A percentile compares a stretch with the other conserved stretches of the same genome.
These are phyloP conservation scores for Garrulus glandarius DNA, from an alignment of 2,797 vertebrate genomes.

Conservation along the genomic window DNA sequence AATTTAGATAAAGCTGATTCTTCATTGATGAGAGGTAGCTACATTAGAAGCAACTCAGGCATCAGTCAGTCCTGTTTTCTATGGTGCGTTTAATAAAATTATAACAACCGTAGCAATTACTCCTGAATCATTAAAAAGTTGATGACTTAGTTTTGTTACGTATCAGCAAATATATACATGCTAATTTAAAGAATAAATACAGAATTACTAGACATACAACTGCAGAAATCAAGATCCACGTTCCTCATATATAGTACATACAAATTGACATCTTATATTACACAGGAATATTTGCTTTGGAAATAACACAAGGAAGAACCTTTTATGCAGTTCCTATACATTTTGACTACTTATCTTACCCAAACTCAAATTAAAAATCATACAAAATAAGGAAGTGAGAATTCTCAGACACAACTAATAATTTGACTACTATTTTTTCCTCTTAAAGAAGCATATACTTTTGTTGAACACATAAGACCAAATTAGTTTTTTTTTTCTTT, in stretches of 20 bases:
- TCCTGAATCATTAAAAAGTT: background rate
- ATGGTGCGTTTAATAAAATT: background rate
- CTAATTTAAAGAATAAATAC: background rate
- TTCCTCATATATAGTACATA: background rate
- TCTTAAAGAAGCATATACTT: background rate
- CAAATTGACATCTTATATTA: background rate
- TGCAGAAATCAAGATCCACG: background rate
- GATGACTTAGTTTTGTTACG: background rate
- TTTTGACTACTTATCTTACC: background rate
- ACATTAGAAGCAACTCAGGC: background rate
- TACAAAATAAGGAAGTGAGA: background rate
- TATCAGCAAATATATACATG: background rate
- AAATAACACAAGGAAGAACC: background rate
- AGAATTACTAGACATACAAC: background rate
- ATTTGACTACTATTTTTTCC: background rate
- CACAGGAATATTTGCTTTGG: background rate
- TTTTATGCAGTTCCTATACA: background rate
- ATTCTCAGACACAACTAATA: background rate
- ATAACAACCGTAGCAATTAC: background rate
- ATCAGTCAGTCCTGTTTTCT: background rate
- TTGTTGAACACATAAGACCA: background rate
- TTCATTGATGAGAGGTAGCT: background rate
- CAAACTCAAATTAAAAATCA: background rate
- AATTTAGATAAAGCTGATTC: slow-evolving; percentile 12
- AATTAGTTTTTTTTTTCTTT: background rate